A percentile compares a stretch with the other conserved stretches of the same genome.
Evolutionary conservation across 2,113 vertebrate species (phyloP).

Genomic region (Panthera uncia): DNA sequence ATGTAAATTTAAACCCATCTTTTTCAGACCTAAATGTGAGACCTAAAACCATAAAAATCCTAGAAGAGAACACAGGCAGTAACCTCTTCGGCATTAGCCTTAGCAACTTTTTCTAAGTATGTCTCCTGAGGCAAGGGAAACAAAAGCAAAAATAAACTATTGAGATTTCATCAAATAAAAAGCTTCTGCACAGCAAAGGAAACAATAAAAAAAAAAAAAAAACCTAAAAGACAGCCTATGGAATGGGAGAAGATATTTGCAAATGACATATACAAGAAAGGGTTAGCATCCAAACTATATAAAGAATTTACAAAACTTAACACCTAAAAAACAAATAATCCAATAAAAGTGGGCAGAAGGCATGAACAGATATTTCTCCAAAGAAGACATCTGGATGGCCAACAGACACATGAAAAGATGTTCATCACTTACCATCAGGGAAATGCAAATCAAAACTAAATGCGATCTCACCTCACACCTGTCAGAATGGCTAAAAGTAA

Average conservation of each 20-base stretch:
- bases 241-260: not conserved
- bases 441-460: not conserved
- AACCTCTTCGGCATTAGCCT: not conserved
- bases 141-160: not conserved
- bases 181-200: not conserved
- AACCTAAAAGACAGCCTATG: not conserved
- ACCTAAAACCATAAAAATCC: not conserved
- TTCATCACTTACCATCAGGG: not conserved
- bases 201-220: not conserved
- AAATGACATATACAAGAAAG: not conserved
- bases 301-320: not conserved
- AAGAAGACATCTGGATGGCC: not conserved
- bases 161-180: not conserved
- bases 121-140: not conserved
- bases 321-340: not conserved
- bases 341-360: not conserved
- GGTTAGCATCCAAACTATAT: not conserved
- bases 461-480: not conserved
- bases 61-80: not conserved
- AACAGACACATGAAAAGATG: not conserved
- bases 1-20: not conserved
- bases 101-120: not conserved
- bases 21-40: not conserved
- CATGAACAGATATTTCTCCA: not conserved
- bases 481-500: not conserved